phyloP scores from a whole-genome alignment of 2,797 vertebrate genomes.

The Sebastolobus alascanus region DNA sequence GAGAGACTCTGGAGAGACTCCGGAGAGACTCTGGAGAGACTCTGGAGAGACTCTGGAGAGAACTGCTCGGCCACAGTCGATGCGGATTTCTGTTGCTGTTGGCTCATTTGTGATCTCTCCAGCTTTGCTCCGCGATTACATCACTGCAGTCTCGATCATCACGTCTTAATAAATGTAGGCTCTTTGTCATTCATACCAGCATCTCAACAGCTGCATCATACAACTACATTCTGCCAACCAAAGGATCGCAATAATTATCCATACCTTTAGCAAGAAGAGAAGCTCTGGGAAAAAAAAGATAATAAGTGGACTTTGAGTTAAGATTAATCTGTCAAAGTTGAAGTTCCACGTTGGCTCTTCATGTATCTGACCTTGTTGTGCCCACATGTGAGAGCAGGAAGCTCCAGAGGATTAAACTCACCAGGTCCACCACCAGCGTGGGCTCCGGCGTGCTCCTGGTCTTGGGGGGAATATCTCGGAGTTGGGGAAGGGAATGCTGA shows the following conservation, averaged over 20 bases:
- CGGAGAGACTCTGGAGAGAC: not conserved
- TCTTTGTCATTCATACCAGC: not conserved
- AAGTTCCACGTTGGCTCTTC: not conserved
- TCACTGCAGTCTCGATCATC: not conserved
- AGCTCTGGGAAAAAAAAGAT: not conserved
- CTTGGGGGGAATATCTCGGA: conserved; percentile 80
- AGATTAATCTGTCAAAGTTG: not conserved
- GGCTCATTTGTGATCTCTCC: not conserved
- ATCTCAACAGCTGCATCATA: not conserved
- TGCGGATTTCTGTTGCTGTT: not conserved
- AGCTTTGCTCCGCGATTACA: not conserved
- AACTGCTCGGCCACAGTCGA: not conserved
- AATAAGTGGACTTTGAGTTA: not conserved
- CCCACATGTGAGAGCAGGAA: not conserved
- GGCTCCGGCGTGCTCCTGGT: conserved; percentile 82
- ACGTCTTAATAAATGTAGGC: not conserved
- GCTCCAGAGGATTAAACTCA: conserved; percentile 59
- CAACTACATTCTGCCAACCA: not conserved
- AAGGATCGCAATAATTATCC: not conserved
- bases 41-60: not conserved
- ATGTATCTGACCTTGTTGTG: not conserved
- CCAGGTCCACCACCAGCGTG: conserved; percentile 88
- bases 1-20: not conserved
- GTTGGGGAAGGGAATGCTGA: conserved; percentile 66
- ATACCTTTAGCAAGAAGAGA: not conserved